These are phyloP conservation scores for Eueremaeus valkanovi DNA, from an alignment of 2,888 invertebrate species.

Conservation along the genomic window DNA sequence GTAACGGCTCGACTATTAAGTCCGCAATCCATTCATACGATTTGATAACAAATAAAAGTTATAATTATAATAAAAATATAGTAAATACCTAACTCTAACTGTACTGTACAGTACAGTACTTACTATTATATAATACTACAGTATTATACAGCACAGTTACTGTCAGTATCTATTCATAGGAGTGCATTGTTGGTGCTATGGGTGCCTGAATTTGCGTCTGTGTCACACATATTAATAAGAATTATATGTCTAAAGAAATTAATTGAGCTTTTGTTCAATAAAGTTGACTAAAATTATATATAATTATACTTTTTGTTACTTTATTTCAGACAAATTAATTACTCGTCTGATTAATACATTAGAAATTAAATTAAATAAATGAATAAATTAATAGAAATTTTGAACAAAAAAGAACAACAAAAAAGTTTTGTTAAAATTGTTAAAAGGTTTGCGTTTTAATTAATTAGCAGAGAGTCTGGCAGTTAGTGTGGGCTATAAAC, in stretches of 20 bases:
- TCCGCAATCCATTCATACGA: neutral
- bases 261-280: constrained; percentile 17
- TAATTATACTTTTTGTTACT: neutral
- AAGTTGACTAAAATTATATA: neutral
- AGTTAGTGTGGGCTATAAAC: constrained; percentile 9
- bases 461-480: neutral
- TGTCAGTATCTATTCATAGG: neutral
- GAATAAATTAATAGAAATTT: neutral
- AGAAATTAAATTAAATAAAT: constrained; percentile 1
- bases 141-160: too few species aligned
- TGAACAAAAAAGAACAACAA: neutral
- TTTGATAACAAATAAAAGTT: neutral
- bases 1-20: neutral
- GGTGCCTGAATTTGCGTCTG: neutral
- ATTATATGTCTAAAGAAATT: neutral
- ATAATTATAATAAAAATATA: neutral
- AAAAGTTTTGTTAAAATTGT: neutral
- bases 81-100: too few species aligned
- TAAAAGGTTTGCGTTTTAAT: neutral
- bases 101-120: too few species aligned
- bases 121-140: too few species aligned
- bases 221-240: neutral
- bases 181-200: neutral
- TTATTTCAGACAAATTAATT: neutral
- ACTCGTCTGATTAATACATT: neutral